Percentiles rank a stretch among this genome's conserved stretches.
phyloP scores from a whole-genome alignment of 2,888 invertebrate genomes.

The Branchellion lobata region DNA sequence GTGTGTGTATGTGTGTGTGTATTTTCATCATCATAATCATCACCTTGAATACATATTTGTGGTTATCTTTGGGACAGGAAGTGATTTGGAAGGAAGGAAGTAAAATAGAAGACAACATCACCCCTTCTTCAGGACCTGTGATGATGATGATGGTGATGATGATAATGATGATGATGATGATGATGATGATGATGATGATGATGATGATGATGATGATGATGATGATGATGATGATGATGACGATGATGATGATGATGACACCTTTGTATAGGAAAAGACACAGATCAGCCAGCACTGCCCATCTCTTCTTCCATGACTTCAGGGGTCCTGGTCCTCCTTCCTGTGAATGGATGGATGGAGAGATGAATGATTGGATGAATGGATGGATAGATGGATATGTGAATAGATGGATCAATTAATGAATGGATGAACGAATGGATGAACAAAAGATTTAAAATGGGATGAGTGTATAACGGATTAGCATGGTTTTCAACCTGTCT shows the following conservation, averaged over 20 bases:
- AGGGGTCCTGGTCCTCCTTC: conserved; percentile 60
- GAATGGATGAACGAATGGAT: background rate
- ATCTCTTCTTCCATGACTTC: conserved; percentile 89
- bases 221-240: conserved; percentile 13
- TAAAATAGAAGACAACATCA: conserved; percentile 79
- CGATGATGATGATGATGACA: conserved; percentile 58
- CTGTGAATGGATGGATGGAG: background rate
- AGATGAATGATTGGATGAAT: background rate
- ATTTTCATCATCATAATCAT: no score
- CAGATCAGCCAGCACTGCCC: conserved; percentile 90
- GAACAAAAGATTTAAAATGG: background rate
- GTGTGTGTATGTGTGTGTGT: background rate
- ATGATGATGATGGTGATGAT: conserved; percentile 3
- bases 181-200: conserved; percentile 23
- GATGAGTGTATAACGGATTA: background rate
- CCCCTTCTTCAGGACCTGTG: conserved; percentile 71
- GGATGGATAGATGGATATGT: no score
- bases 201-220: conserved; percentile 28
- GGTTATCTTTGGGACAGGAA: conserved; percentile 77
- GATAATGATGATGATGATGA: conserved; percentile 35
- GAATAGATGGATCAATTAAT: background rate
- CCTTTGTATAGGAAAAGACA: conserved; percentile 92
- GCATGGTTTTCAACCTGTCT: conserved; percentile 66
- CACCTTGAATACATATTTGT: conserved; percentile 82
- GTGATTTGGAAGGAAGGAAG: conserved; percentile 87